Conservation (phyloP, 2,888 invertebrate species). For the Cephonodes hylas region DNA sequence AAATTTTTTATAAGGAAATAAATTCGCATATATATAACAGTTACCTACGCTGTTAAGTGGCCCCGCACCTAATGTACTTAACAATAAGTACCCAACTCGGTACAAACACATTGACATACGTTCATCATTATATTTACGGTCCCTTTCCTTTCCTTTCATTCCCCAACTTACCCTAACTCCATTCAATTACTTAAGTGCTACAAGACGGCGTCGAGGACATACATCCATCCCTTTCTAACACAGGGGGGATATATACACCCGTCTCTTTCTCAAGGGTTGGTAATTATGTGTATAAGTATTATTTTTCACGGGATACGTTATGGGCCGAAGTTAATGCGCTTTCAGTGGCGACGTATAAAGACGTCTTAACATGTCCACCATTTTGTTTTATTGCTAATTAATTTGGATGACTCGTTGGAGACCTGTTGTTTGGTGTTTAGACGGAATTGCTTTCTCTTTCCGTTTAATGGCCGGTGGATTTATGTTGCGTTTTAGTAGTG, state of each 20-base stretch:
- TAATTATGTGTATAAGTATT: slow-evolving; percentile 78
- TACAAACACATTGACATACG: slow-evolving; percentile 37
- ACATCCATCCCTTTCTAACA: slow-evolving; percentile 46
- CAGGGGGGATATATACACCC: slow-evolving; percentile 23
- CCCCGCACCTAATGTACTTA: slow-evolving; percentile 3
- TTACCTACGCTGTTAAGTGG: not conserved
- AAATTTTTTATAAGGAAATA: too few relatives aligned
- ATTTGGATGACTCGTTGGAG: slow-evolving; percentile 52
- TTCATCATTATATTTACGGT: slow-evolving; percentile 18
- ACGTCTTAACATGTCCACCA: slow-evolving; percentile 39
- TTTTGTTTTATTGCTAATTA: slow-evolving; percentile 56
- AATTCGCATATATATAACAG: not conserved
- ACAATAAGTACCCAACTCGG: slow-evolving; percentile 2
- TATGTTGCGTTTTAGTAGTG: too few relatives aligned
- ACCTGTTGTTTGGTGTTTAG: slow-evolving; percentile 1
- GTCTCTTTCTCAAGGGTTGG: slow-evolving; percentile 51
- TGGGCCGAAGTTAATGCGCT: slow-evolving; percentile 67
- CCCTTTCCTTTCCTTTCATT: slow-evolving; percentile 38
- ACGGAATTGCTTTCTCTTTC: not conserved
- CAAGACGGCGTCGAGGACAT: slow-evolving; percentile 48
- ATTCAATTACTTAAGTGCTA: slow-evolving; percentile 79
- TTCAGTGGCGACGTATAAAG: slow-evolving; percentile 52
- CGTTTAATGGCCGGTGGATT: not conserved
- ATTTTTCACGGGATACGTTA: slow-evolving; percentile 75
- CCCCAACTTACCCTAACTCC: slow-evolving; percentile 62